Conservation (phyloP, 2,888 invertebrate genomes). For the Meiosimyza platycephala region DNA sequence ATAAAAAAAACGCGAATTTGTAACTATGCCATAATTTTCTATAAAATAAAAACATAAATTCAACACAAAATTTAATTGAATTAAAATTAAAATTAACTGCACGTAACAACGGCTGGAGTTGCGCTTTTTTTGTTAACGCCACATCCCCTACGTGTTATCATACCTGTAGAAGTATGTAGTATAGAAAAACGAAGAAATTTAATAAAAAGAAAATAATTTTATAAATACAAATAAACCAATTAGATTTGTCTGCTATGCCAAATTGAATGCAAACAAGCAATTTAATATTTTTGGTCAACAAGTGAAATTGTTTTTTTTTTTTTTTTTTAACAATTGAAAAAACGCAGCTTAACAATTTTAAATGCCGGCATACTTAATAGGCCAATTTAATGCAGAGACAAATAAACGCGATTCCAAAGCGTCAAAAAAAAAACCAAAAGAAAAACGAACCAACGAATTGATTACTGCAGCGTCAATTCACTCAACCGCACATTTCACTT, state of each 20-base stretch:
- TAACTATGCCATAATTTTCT: slow-evolving; percentile 38
- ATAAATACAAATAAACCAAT: not conserved
- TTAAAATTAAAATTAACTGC: slow-evolving; percentile 41
- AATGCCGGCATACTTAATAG: slow-evolving; percentile 9
- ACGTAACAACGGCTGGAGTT: slow-evolving; percentile 29
- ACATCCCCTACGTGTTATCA: not conserved
- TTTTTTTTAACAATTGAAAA: not conserved
- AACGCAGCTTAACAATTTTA: slow-evolving; percentile 5
- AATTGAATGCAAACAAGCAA: slow-evolving; percentile 11
- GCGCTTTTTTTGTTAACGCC: not conserved
- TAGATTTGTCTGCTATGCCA: not conserved
- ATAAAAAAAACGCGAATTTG: not conserved
- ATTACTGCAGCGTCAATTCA: not conserved
- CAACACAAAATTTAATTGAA: slow-evolving; percentile 19
- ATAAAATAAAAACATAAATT: slow-evolving; percentile 30
- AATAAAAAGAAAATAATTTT: slow-evolving; percentile 5
- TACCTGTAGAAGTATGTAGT: not conserved
- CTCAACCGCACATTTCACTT: slow-evolving; percentile 50
- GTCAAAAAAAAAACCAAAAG: not conserved
- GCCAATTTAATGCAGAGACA: slow-evolving; percentile 3
- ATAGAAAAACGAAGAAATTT: not conserved
- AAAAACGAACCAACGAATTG: not conserved
- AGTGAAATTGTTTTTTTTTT: slow-evolving; percentile 19
- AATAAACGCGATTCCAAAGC: slow-evolving; percentile 37
- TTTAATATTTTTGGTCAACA: slow-evolving; percentile 22